Conservation (phyloP, 2,888 invertebrate species). For the Silvanus unidentatus region DNA sequence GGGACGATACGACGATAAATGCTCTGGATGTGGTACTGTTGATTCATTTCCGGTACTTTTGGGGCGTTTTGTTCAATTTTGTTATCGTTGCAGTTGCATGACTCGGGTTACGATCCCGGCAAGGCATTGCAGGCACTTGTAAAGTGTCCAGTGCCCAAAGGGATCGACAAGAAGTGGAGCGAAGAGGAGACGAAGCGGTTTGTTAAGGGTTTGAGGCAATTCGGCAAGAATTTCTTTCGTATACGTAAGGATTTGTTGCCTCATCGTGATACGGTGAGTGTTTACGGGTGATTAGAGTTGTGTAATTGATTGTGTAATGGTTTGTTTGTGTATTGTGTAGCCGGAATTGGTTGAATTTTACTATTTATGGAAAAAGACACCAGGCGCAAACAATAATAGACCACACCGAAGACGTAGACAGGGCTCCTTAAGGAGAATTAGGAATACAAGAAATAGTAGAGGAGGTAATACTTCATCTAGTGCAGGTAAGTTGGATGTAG, state of each 20-base stretch:
- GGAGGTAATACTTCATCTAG: constrained; percentile 59
- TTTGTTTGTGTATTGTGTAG: constrained; percentile 42
- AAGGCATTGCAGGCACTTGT: constrained; percentile 93
- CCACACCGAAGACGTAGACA: constrained; percentile 87
- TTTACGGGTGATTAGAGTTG: background rate
- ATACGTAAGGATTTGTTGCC: constrained; percentile 94
- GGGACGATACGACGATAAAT: constrained; percentile 96
- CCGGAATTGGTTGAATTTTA: constrained; percentile 97
- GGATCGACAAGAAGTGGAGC: constrained; percentile 96
- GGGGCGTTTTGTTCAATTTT: too few species aligned
- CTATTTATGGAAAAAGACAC: constrained; percentile 99
- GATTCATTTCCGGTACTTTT: too few species aligned
- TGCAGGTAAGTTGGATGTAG: constrained; percentile 28
- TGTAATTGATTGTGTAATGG: background rate
- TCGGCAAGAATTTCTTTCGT: constrained; percentile 98
- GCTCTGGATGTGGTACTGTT: constrained; percentile 88
- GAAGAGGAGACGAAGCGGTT: constrained; percentile 98
- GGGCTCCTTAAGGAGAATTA: constrained; percentile 78
- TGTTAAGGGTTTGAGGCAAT: constrained; percentile 95
- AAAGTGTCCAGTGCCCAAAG: constrained; percentile 94
- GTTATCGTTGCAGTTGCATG: too few species aligned
- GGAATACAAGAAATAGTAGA: constrained; percentile 81
- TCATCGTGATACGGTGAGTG: constrained; percentile 85
- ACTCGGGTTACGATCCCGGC: constrained; percentile 93
- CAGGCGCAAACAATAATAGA: constrained; percentile 93